A percentile compares a stretch with the other conserved stretches of the same genome.
phyloP scores from a whole-genome alignment of 2,888 invertebrate genomes.

The Drosophila pegasa region DNA sequence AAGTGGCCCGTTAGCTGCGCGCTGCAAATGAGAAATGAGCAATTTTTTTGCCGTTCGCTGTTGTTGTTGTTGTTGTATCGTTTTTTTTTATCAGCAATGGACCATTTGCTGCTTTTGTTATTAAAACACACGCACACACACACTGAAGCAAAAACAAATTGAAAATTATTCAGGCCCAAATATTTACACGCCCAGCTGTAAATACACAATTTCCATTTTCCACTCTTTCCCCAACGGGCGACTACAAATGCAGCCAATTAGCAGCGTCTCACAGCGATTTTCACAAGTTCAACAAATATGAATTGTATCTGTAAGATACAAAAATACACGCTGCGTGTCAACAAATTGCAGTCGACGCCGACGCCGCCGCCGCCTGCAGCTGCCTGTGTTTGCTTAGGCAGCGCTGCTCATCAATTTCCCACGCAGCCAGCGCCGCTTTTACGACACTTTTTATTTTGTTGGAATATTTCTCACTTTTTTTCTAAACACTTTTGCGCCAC shows the following conservation, averaged over 20 bases:
- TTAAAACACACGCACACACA: slow-evolving; percentile 45
- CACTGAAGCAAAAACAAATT: slow-evolving; percentile 23
- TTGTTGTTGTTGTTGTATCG: slow-evolving; percentile 19
- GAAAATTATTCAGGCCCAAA: slow-evolving; percentile 52
- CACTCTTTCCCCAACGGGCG: slow-evolving; percentile 29
- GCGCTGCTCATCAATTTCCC: slow-evolving; percentile 64
- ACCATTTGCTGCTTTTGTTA: slow-evolving; percentile 75
- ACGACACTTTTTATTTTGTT: slow-evolving; percentile 54
- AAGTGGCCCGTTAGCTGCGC: slow-evolving; percentile 78
- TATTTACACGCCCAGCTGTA: slow-evolving; percentile 60
- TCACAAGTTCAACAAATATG: slow-evolving; percentile 73
- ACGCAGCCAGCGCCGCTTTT: slow-evolving; percentile 54
- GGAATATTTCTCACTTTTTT: slow-evolving; percentile 55
- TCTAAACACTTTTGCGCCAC: slow-evolving; percentile 42
- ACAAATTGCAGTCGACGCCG: slow-evolving; percentile 20
- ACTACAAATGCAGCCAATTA: slow-evolving; percentile 74
- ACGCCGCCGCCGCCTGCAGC: slow-evolving; percentile 16
- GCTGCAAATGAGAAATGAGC: slow-evolving; percentile 67
- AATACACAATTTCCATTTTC: slow-evolving; percentile 34
- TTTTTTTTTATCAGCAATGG: slow-evolving; percentile 67
- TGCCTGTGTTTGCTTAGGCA: slow-evolving; percentile 65
- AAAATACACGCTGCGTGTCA: slow-evolving; percentile 27
- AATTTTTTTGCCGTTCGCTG: slow-evolving; percentile 27
- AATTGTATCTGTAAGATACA: slow-evolving; percentile 59
- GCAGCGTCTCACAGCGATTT: slow-evolving; percentile 65